Evolutionary conservation across 2,888 invertebrate genomes (phyloP).

Genomic region (Eupithecia abbreviata): DNA sequence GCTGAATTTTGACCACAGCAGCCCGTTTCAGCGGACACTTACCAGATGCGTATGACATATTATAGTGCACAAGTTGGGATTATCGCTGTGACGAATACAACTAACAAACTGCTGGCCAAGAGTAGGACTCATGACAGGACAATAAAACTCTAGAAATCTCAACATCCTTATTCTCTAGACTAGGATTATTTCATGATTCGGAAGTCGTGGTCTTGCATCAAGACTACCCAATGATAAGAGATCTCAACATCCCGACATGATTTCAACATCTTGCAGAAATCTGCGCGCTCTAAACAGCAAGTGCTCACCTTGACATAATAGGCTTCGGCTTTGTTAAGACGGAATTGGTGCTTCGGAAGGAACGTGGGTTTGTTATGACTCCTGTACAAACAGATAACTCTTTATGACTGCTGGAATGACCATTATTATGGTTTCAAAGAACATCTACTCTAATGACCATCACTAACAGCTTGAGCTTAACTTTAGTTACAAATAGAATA

Average conservation of each 20-base stretch:
- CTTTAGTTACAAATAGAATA: not conserved
- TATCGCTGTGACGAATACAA: conserved; percentile 10
- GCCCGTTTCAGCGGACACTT: too few species aligned
- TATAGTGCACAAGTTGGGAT: conserved; percentile 38
- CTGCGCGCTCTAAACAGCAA: conserved; percentile 48
- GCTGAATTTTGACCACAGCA: too few species aligned
- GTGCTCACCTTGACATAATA: conserved; percentile 65
- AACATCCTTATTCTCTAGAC: not conserved
- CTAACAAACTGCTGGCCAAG: not conserved
- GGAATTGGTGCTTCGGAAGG: conserved; percentile 55
- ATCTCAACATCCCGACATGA: conserved; percentile 15
- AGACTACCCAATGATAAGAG: conserved; percentile 3
- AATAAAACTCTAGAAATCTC: not conserved
- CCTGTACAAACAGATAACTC: conserved; percentile 42
- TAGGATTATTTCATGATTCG: not conserved
- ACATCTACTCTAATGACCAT: not conserved
- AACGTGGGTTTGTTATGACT: conserved; percentile 54
- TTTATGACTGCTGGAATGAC: conserved; percentile 43
- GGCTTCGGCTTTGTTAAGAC: conserved; percentile 51
- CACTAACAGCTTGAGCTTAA: not conserved
- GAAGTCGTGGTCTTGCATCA: not conserved
- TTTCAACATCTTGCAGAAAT: conserved; percentile 35
- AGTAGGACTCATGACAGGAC: not conserved
- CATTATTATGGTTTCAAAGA: conserved; percentile 39
- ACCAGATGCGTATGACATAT: too few species aligned